These are phyloP conservation scores for Leptobrachium ailaonicum DNA, from an alignment of 2,113 vertebrate genomes.

Conservation along the genomic window DNA sequence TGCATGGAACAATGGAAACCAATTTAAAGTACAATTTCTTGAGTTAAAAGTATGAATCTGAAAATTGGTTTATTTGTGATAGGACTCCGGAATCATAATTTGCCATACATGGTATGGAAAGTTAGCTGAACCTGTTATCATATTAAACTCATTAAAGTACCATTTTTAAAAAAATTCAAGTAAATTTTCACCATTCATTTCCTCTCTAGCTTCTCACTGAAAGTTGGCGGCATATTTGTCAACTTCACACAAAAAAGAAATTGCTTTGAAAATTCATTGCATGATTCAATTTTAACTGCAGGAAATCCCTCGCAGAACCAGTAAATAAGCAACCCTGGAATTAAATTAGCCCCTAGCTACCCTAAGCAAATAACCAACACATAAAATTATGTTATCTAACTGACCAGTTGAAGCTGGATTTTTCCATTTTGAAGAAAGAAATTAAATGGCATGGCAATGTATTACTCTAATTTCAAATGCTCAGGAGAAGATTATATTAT, in stretches of 20 bases:
- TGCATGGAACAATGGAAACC: too few relatives aligned
- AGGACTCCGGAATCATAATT: too few relatives aligned
- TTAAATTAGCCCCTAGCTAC: slow-evolving; percentile 69
- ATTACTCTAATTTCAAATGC: slow-evolving; percentile 75
- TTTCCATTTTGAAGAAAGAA: slow-evolving; percentile 72
- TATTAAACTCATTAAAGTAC: slow-evolving; percentile 3
- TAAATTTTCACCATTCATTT: background rate
- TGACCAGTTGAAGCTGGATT: slow-evolving; percentile 72
- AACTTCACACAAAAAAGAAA: slow-evolving; percentile 41
- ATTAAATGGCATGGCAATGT: slow-evolving; percentile 70
- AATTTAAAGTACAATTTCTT: background rate
- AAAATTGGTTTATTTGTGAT: background rate
- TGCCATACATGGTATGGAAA: background rate
- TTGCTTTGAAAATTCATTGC: slow-evolving; percentile 41
- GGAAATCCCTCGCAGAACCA: slow-evolving; percentile 62
- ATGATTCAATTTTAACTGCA: slow-evolving; percentile 57
- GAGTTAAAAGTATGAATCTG: background rate
- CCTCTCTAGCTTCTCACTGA: slow-evolving; percentile 10
- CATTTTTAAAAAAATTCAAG: background rate
- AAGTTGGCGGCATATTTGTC: slow-evolving; percentile 46
- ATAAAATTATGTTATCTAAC: slow-evolving; percentile 72
- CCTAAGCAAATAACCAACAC: slow-evolving; percentile 70
- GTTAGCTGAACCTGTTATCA: background rate
- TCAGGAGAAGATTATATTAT: slow-evolving; percentile 79
- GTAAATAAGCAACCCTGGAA: slow-evolving; percentile 70